Base-by-base conservation (phyloP, 2,797 vertebrate species). In the Uromys caudimaculatus region DNA sequence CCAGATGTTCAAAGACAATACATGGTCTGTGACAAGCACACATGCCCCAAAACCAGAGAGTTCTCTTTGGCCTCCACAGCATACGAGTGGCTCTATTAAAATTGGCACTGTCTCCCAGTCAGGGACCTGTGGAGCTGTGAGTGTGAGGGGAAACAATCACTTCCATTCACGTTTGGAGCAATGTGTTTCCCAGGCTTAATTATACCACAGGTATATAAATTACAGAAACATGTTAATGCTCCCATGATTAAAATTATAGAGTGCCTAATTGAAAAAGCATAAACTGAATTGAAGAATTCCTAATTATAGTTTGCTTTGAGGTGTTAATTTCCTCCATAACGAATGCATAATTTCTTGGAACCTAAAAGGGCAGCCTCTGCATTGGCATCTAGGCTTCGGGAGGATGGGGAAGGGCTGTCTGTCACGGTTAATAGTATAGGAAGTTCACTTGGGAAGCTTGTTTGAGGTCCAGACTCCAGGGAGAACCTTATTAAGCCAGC, bases 241-340 rank as follows among this genome's bases (percentile, higher is more conserved):
- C 98, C 98, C 97, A 97, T 99, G 98, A 99, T 99, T 99, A 99
- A 99, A 99, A 99, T 99, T 99, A 99, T 98, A 98, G 98, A 98
- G 98, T 97, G 94, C 92, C 98, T 99, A 99, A 99, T 99, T 99
- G 98, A 98, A 99, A 99, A 98, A 98, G 98, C 98, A 98, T 99
- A 98, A 99, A 99, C 98, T 12, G 97, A 98, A 98, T 98, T 98
- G 98, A 98, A 98, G 98, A 99, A 98, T 98, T 98, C 98, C 98
- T 99, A 99, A 99, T 99, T 99, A 98, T 98, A 98, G 98, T 98
- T 98, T 99, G 98, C 98, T 98, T 98, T 98, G 98, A 98, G 98
- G 98, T 99, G 98, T 98, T 99, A 98, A 99, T 99, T 99, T 98
- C 98, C 97, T 98, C 97, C 96, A 95, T 98, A 98, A 98, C 87